Percentiles rank a stretch among this genome's conserved stretches.
phyloP scores from a whole-genome alignment of 2,888 invertebrate genomes.

The Tetragonisca angustula region DNA sequence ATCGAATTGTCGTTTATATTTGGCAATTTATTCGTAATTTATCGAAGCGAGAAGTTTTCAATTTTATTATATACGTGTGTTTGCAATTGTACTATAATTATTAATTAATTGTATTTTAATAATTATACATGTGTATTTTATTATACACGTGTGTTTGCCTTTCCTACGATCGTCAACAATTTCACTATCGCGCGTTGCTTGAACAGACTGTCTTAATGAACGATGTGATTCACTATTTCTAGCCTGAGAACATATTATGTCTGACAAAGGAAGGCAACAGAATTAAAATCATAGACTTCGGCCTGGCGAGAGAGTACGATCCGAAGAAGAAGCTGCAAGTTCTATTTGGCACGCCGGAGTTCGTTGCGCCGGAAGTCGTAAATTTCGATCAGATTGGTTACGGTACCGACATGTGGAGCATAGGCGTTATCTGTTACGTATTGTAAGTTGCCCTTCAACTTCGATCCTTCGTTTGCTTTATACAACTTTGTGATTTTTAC shows the following conservation, averaged over 20 bases:
- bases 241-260: conserved; percentile 99
- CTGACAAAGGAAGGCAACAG: conserved; percentile 98
- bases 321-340: conserved; percentile 96
- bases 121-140: too few relatives aligned
- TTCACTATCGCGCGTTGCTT: too few relatives aligned
- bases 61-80: too few relatives aligned
- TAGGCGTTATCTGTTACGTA: conserved; percentile 99
- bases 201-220: neutral
- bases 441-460: conserved; percentile 90
- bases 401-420: conserved; percentile 99
- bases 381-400: conserved; percentile 98
- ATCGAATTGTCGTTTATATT: neutral
- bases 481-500: neutral
- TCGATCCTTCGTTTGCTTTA: neutral
- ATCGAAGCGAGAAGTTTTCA: neutral
- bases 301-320: conserved; percentile 96
- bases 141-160: too few relatives aligned
- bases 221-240: conserved; percentile 74
- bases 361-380: conserved; percentile 99
- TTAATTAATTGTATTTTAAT: too few relatives aligned
- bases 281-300: conserved; percentile 99
- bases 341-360: conserved; percentile 98
- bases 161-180: too few relatives aligned
- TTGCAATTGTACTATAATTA: too few relatives aligned
- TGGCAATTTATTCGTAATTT: neutral